Evolutionary conservation across 2,113 vertebrate genomes (phyloP).

Genomic region (Podiceps cristatus): DNA sequence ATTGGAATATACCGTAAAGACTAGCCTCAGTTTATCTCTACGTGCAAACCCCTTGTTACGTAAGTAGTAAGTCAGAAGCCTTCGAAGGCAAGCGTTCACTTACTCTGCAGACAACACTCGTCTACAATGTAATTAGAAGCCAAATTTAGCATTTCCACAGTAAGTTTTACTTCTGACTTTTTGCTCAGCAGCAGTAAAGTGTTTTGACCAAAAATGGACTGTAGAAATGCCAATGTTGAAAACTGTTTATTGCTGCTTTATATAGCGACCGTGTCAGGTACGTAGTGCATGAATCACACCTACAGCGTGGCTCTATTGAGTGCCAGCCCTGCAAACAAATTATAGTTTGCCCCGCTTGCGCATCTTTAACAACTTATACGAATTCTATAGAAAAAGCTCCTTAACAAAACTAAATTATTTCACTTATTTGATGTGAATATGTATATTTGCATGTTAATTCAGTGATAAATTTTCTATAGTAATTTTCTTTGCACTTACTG

Average conservation of each 20-base stretch:
- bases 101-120: neutral
- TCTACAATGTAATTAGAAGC: neutral
- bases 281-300: rapidly evolving
- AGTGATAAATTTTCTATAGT: neutral
- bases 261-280: neutral
- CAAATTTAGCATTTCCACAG: neutral
- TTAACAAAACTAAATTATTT: neutral
- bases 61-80: neutral
- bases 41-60: neutral
- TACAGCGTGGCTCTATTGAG: neutral
- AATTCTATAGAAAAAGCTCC: neutral
- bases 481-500: neutral
- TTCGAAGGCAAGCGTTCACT: neutral
- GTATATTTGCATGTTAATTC: neutral
- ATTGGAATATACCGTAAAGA: neutral
- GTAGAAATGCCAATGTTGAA: neutral
- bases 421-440: slow-evolving; percentile 7
- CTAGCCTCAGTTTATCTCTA: neutral
- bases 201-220: neutral
- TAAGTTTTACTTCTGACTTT: neutral
- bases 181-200: neutral
- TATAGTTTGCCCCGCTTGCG: neutral
- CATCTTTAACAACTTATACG: neutral
- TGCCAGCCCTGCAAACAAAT: neutral
- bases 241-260: neutral